Percentiles rank a stretch among this genome's conserved stretches.
These are phyloP conservation scores for Acanthornis magna DNA, from an alignment of 2,797 vertebrate species.

Conservation along the genomic window DNA sequence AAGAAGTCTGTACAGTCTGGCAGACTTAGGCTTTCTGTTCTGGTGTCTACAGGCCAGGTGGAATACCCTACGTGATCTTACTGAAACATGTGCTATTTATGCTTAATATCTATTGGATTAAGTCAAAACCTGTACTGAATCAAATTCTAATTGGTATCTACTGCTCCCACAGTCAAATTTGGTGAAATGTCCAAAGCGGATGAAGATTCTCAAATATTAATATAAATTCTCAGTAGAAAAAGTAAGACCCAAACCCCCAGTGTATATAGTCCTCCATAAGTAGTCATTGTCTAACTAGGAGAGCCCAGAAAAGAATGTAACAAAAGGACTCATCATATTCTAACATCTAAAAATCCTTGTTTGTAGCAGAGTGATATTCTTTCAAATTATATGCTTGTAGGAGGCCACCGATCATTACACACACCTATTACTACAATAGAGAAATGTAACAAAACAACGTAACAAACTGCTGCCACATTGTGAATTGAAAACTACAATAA, in stretches of 20 bases:
- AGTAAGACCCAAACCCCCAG: not conserved
- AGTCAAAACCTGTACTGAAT: not conserved
- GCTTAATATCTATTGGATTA: not conserved
- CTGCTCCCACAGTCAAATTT: not conserved
- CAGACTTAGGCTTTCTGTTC: not conserved
- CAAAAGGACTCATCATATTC: not conserved
- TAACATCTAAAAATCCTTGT: not conserved
- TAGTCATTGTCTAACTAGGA: not conserved
- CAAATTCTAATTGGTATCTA: not conserved
- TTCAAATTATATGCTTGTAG: not conserved
- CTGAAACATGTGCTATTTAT: not conserved
- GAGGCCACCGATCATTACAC: accelerated
- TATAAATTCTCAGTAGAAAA: not conserved
- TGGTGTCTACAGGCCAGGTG: not conserved
- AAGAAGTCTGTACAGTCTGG: not conserved
- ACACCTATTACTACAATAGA: not conserved
- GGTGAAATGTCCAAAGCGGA: not conserved
- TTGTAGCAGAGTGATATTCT: not conserved
- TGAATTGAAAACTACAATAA: not conserved
- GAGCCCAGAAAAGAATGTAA: not conserved
- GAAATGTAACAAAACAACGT: not conserved
- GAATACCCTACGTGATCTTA: not conserved
- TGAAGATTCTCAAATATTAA: not conserved
- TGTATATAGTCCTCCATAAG: accelerated
- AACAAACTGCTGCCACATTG: not conserved